Conservation (phyloP, 1,140 invertebrate species). For the Drosophila bocqueti region DNA sequence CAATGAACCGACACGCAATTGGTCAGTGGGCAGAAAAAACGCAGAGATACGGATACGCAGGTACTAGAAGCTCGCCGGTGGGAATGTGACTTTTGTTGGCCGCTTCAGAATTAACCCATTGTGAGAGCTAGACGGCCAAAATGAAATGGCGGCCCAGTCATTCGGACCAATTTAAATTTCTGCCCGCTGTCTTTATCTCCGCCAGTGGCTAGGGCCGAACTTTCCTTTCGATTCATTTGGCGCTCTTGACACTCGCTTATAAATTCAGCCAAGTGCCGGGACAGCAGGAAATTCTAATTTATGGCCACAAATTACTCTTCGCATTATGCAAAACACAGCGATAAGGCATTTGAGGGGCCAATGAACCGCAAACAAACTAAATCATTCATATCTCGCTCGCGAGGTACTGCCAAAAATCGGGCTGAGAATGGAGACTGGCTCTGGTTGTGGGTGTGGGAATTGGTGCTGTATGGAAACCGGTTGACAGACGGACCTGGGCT, state of each 20-base stretch:
- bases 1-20: constrained; percentile 73
- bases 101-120: constrained; percentile 14
- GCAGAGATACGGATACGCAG: constrained; percentile 8
- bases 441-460: constrained; percentile 21
- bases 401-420: constrained; percentile 58
- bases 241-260: constrained; percentile 29
- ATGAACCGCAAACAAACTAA: constrained; percentile 74
- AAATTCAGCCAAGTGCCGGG: constrained; percentile 33
- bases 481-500: constrained; percentile 48
- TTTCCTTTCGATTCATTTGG: constrained; percentile 47
- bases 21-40: constrained; percentile 42
- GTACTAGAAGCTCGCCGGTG: constrained; percentile 20
- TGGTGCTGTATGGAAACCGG: constrained; percentile 69
- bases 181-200: not conserved
- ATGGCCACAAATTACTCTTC: constrained; percentile 65
- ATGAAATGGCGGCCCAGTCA: not conserved
- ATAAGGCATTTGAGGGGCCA: constrained; percentile 70
- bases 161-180: constrained; percentile 9
- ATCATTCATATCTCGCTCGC: constrained; percentile 66
- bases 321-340: constrained; percentile 71
- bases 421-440: constrained; percentile 11
- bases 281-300: constrained; percentile 44
- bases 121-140: not conserved
- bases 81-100: not conserved
- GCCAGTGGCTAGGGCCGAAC: constrained; percentile 8